Base-by-base conservation (phyloP, 1,140 invertebrate species). In the Drosophila tristis region DNA sequence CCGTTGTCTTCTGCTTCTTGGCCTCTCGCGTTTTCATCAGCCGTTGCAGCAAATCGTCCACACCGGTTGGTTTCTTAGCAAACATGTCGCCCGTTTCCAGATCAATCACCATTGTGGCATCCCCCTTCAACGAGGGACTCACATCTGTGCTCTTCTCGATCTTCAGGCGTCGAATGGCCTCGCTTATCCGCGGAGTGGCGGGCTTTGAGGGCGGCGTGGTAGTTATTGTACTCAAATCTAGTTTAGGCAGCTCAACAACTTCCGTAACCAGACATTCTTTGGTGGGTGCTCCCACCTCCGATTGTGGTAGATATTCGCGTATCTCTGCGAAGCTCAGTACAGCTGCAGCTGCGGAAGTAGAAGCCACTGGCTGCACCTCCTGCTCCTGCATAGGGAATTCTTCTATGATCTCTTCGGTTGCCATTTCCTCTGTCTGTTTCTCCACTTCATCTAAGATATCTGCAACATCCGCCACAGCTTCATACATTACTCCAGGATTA, bases 21-120 rank as follows among this genome's bases (percentile, higher is more conserved):
- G 71, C 70, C 39, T 90, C 84, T 0, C 92, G 87, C 53, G 95
- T 95, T 55, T 93, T 92, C 15, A 93, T 89, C 77, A 94, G 94
- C 61, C 94, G 91, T 58, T 94, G 80, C 55, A 94, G 90, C 43
- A 95, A 91, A 50, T 92, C 84, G 53, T 93, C 90, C 1, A 94
- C 90, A 39, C 93, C 94, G 42, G 91, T 92, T 39, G 92, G 82
- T 61, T 93, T 93, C 29, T 89, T 87, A 20, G 76, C 57, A 26
- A 90, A 80, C 74, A 91, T 84, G 13, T 89, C 62, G 0, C 91
- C 84, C 1, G 91, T 67, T 35, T 93, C 92, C 44, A 95, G 80
- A 78, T 95, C 94, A 50, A 95, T 95, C 4, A 94, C 68, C 74
- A 93, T 93, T 78, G 93, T 93, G 23, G 93, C 90, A 62, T 84